phyloP scores from a whole-genome alignment of 2,888 invertebrate genomes.

The Mystacides longicornis region DNA sequence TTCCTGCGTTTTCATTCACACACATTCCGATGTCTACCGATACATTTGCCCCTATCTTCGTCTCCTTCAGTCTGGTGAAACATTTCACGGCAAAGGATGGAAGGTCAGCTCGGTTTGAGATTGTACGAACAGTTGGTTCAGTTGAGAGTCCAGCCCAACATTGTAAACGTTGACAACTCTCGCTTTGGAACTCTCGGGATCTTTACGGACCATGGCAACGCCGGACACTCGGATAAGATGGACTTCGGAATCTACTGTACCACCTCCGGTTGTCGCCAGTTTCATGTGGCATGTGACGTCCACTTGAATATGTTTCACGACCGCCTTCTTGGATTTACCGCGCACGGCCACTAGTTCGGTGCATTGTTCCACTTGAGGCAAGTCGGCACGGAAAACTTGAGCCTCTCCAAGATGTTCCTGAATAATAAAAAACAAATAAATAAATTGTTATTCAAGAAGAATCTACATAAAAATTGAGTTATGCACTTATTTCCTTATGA shows the following conservation, averaged over 20 bases:
- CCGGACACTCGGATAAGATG: slow-evolving; percentile 63
- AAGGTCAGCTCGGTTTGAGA: slow-evolving; percentile 59
- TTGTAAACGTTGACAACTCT: slow-evolving; percentile 54
- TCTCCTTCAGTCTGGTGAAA: slow-evolving; percentile 1
- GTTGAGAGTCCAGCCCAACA: slow-evolving; percentile 61
- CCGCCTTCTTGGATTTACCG: slow-evolving; percentile 32
- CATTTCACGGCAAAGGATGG: slow-evolving; percentile 47
- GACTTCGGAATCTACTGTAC: slow-evolving; percentile 49
- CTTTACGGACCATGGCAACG: slow-evolving; percentile 56
- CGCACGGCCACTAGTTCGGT: slow-evolving; percentile 51
- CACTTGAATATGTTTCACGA: slow-evolving; percentile 59
- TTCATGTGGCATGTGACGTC: slow-evolving; percentile 62
- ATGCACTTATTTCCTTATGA: no score
- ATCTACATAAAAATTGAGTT: background rate
- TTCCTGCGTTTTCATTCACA: no score
- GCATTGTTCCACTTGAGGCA: slow-evolving; percentile 59
- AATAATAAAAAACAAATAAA: background rate
- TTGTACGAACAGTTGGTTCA: slow-evolving; percentile 57
- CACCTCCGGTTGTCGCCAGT: slow-evolving; percentile 51
- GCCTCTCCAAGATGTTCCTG: slow-evolving; percentile 56
- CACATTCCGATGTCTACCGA: background rate
- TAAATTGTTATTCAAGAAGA: background rate
- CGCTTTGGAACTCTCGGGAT: slow-evolving; percentile 48
- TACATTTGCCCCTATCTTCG: background rate
- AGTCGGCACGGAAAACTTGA: slow-evolving; percentile 58